These are phyloP conservation scores for Sminthopsis crassicaudata DNA, from an alignment of 2,113 vertebrate genomes.

Conservation along the genomic window DNA sequence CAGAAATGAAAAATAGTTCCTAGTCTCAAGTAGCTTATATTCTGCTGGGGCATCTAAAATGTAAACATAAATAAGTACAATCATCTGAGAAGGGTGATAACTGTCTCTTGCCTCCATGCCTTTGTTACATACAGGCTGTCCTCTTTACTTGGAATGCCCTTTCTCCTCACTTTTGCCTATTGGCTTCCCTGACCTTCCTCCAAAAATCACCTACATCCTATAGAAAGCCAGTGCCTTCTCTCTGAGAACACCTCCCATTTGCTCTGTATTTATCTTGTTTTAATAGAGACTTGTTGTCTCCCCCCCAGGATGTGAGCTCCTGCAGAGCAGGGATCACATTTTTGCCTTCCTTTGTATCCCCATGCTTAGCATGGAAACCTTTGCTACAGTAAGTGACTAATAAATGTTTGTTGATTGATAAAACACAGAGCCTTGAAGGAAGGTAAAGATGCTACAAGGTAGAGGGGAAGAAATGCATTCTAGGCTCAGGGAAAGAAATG, in stretches of 20 bases:
- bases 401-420: background rate
- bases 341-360: background rate
- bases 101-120: background rate
- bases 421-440: background rate
- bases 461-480: background rate
- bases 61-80: background rate
- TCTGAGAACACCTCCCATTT: background rate
- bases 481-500: background rate
- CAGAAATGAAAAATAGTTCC: background rate
- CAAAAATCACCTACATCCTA: background rate
- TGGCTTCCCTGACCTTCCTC: background rate
- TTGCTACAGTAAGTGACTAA: background rate
- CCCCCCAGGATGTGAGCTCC: background rate
- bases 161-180: background rate
- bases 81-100: background rate
- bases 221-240: no score
- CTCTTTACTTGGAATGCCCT: background rate
- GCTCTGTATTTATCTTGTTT: background rate
- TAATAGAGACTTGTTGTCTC: background rate
- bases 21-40: background rate
- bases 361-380: background rate
- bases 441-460: background rate
- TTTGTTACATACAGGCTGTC: no score
- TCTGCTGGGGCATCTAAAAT: background rate
- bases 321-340: background rate